phyloP scores from a whole-genome alignment of 2,113 vertebrate species.

The human region DNA sequence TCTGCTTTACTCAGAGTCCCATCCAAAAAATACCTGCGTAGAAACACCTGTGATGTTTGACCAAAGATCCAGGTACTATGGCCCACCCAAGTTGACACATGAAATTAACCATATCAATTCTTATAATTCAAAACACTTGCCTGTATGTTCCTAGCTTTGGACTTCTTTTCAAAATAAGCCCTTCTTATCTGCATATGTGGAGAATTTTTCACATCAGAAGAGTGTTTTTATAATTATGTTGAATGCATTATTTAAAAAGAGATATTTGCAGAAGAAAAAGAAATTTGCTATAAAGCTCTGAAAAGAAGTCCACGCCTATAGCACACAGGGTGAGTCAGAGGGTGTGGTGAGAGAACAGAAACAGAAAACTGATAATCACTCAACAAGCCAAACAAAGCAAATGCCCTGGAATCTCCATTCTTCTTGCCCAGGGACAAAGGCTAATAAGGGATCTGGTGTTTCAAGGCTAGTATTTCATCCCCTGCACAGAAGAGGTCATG shows the following conservation, averaged over 20 bases:
- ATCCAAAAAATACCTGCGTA: neutral
- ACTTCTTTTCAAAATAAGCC: neutral
- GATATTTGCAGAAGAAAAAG: conserved; percentile 28
- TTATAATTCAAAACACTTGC: neutral
- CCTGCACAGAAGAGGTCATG: neutral
- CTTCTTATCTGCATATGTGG: neutral
- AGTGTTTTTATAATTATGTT: neutral
- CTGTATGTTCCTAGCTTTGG: neutral
- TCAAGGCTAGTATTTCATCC: neutral
- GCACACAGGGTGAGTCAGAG: conserved; percentile 70
- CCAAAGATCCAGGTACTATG: neutral
- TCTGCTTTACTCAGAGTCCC: neutral
- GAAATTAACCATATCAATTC: neutral
- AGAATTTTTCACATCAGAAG: neutral
- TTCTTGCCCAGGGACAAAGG: conserved; percentile 32
- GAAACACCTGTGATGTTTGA: neutral
- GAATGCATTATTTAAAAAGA: neutral
- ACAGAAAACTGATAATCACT: conserved; percentile 61
- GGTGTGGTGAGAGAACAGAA: conserved; percentile 54
- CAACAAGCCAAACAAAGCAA: conserved; percentile 28
- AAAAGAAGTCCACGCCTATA: conserved; percentile 5
- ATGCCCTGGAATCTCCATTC: neutral
- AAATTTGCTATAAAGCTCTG: neutral
- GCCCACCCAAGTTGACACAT: neutral
- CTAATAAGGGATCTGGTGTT: neutral